A percentile compares a stretch with the other conserved stretches of the same genome.
Conservation (phyloP, 2,113 vertebrate genomes). For the Anguilla rostrata region DNA sequence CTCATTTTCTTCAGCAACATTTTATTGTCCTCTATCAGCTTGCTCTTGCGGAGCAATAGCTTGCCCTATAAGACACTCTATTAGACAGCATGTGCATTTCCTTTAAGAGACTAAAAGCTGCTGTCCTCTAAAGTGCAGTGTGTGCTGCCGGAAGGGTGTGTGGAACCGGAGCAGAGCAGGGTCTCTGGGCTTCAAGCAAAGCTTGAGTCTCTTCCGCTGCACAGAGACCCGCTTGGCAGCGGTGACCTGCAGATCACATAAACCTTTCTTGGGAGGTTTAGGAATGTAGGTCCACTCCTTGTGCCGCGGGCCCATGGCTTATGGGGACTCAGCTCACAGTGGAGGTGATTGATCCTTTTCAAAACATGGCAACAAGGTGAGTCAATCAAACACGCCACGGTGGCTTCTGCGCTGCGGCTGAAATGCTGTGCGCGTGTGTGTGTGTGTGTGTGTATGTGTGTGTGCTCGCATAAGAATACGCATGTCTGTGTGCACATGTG, state of each 20-base stretch:
- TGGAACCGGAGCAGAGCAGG: neutral
- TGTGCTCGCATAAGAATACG: neutral
- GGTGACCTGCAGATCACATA: constrained; percentile 20
- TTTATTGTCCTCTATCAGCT: neutral
- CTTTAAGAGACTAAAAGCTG: neutral
- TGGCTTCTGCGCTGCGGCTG: neutral
- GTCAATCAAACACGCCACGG: constrained; percentile 13
- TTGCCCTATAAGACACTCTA: neutral
- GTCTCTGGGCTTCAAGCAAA: constrained; percentile 16
- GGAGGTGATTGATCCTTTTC: constrained; percentile 34
- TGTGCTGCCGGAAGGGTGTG: neutral
- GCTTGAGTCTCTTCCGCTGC: constrained; percentile 14
- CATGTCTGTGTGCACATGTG: neutral
- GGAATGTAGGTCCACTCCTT: constrained; percentile 36
- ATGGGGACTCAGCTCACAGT: constrained; percentile 30
- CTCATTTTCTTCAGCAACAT: neutral
- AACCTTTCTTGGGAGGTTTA: constrained; percentile 28
- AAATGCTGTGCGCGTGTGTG: constrained; percentile 19
- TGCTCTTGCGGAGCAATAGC: neutral
- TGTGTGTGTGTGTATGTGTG: neutral
- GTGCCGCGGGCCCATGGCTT: constrained; percentile 10
- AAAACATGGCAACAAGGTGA: constrained; percentile 26
- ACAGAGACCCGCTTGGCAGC: constrained; percentile 12
- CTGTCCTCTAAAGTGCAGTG: neutral
- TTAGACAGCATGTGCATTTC: neutral